Conservation (phyloP, 2,797 vertebrate genomes). For the Mergus octosetaceus region DNA sequence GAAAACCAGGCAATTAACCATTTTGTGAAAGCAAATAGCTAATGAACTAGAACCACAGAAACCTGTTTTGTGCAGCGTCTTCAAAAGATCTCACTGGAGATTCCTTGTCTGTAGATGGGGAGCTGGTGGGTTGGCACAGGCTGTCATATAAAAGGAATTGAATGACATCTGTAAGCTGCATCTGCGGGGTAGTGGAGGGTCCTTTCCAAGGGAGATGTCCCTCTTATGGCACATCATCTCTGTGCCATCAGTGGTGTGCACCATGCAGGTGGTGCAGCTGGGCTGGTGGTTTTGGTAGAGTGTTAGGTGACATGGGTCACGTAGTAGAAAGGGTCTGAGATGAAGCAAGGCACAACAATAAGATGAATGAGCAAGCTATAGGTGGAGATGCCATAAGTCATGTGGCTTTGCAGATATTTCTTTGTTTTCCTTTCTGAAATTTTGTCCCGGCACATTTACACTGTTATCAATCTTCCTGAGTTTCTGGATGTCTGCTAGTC, state of each 20-base stretch:
- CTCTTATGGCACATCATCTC: background rate
- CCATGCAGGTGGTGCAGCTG: background rate
- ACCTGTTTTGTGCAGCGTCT: background rate
- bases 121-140: background rate
- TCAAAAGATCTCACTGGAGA: background rate
- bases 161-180: background rate
- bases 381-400: background rate
- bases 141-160: background rate
- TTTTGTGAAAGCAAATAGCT: background rate
- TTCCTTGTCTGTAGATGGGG: background rate
- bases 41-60: background rate
- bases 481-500: background rate
- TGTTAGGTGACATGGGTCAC: rapidly evolving
- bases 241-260: background rate
- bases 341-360: background rate
- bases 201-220: background rate
- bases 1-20: background rate
- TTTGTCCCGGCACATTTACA: background rate
- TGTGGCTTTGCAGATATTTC: background rate
- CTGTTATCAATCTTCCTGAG: background rate
- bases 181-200: background rate
- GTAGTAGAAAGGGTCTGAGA: background rate
- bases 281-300: background rate
- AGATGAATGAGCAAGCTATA: rapidly evolving
- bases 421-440: background rate